Percentiles rank a stretch among this genome's conserved stretches.
Evolutionary conservation across 2,797 vertebrate genomes (phyloP).

Genomic region (Leucoraja ocellata): DNA sequence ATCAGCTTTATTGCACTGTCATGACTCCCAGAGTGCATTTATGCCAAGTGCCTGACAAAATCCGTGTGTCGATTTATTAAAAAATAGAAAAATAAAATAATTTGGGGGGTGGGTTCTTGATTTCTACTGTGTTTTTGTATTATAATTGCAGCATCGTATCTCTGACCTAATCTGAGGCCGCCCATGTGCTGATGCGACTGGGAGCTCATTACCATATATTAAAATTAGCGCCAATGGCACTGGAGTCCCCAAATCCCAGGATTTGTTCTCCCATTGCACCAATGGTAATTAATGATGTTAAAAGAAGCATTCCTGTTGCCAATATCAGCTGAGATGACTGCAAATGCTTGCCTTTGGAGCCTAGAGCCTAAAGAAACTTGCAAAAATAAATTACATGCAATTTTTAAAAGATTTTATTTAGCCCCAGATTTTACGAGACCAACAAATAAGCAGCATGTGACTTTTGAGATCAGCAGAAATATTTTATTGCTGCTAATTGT

Average conservation of each 20-base stretch:
- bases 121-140: conserved; percentile 18
- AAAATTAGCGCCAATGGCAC: conserved; percentile 35
- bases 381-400: conserved; percentile 10
- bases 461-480: neutral
- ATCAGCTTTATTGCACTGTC: neutral
- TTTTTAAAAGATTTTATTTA: neutral
- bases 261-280: conserved; percentile 30
- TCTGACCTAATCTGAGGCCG: conserved; percentile 31
- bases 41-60: neutral
- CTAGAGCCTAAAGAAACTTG: neutral
- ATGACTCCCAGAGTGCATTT: neutral
- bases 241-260: conserved; percentile 27
- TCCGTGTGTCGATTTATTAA: neutral
- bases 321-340: conserved; percentile 17
- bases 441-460: neutral
- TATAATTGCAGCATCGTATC: neutral
- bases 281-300: conserved; percentile 34
- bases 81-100: too few relatives aligned
- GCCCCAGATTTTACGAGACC: neutral
- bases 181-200: neutral
- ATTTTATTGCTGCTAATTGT: neutral
- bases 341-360: conserved; percentile 9
- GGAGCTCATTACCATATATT: conserved; percentile 34
- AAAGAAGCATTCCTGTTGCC: conserved; percentile 30
- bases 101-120: neutral